Evolutionary conservation across 2,113 vertebrate genomes (phyloP), one percentile per base, ranked within the genome.

Genomic region (Dermatemys mawii): DNA sequence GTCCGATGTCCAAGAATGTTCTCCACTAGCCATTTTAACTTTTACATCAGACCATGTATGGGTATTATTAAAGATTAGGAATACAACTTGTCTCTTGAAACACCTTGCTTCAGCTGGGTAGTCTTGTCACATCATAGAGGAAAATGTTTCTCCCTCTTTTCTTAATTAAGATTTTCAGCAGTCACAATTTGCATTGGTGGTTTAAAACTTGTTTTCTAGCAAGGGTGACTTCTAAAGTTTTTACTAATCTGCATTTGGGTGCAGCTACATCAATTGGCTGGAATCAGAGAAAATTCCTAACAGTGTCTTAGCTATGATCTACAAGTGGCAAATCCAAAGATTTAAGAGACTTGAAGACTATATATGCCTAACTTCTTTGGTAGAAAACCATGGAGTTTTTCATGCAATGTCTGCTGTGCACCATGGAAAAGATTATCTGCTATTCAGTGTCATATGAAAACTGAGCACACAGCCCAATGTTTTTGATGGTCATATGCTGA

Each of bases 331-430:
- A 21, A 73, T 44, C 41, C 70, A 75, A 75, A 75, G 38, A 44
- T 75, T 75, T 75, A 44, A 41, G 38, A 75, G 41, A 41, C 3
- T 7, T 26, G 24, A 44, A 75, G 70, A 75, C 21, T 27, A 26
- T 10, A 41, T 7, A 12, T 75, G 38, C 11, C 41, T 24, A 41
- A 22, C 5, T 86, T 53, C 84, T 21, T 5, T 35, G 78, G 78
- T 78, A 84, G 90, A 57, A 88, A 93, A 90, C 89, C 89, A 46
- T 60, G 46, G 75, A 85, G 86, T 83, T 95, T 83, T 86, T 85
- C 4, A 4, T 57, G 76, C 81, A 83, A 22, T 84, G 70, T 95
- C 94, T 97, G 87, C 90, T 84, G 81, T 96, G 91, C 83, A 51
- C 90, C 48, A 83, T 83, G 91, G 85, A 84, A 92, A 92, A 92